phyloP scores from a whole-genome alignment of 2,888 invertebrate genomes.

The Caenorhabditis drosophilae region DNA sequence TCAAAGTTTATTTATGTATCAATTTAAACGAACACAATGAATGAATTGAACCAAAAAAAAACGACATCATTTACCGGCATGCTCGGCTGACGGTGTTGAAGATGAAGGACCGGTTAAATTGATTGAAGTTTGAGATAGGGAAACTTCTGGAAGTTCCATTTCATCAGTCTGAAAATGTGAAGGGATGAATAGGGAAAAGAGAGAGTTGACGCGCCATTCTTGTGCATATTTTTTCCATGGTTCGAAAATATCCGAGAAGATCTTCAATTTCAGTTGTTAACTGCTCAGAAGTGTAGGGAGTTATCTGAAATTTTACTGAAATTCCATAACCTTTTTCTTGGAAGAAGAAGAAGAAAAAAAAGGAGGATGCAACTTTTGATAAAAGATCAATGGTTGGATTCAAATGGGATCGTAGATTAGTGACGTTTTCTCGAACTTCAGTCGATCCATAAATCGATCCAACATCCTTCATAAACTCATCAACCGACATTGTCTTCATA shows the following conservation, averaged over 20 bases:
- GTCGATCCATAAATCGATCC: conserved; percentile 10
- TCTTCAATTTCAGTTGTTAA: conserved; percentile 5
- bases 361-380: conserved; percentile 3
- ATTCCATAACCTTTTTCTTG: too few species aligned
- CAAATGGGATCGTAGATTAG: conserved; percentile 9
- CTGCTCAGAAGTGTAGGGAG: conserved; percentile 1
- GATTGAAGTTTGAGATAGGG: neutral
- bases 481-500: conserved; percentile 2
- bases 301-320: conserved; percentile 15
- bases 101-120: neutral
- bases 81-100: too few species aligned
- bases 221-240: neutral
- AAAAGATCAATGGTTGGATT: conserved; percentile 11
- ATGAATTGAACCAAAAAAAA: too few species aligned
- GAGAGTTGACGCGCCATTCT: neutral
- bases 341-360: too few species aligned
- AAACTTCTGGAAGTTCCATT: conserved; percentile 4
- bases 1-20: too few species aligned
- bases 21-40: too few species aligned
- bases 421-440: conserved; percentile 16
- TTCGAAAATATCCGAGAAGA: neutral
- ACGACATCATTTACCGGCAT: too few species aligned
- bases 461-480: conserved; percentile 15
- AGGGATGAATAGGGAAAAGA: neutral
- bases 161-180: neutral